Evolutionary conservation across 1,140 invertebrate species (phyloP), one percentile per base, ranked within the genome.

Genomic region (Arctopsyche grandis): DNA sequence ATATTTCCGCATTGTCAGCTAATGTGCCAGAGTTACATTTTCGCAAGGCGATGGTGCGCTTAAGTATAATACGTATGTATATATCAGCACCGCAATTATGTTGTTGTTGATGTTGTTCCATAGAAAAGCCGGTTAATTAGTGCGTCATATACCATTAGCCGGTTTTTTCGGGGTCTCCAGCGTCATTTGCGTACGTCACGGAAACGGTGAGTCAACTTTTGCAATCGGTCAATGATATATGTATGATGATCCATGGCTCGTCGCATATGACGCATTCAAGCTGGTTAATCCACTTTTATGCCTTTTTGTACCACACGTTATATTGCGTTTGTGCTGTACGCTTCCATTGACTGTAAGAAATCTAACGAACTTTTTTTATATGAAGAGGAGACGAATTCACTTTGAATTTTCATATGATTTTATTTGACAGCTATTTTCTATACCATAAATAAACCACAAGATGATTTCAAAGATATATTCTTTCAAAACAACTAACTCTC

Each of bases 1-100:
- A 71, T 78, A 69, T 78, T 78, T 78, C 77, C 77, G 77, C 77
- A 70, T 78, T 78, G 77, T 78, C 77, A 52, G 22, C 77, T 78
- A 58, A 71, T 63, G 43, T 52, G 52, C n/a, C n/a, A 48, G 77
- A 26, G n/a, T 58, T 70, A 63, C 69, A 78, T 73, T 78, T 71
- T 71, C 69, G 48, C 71, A 78, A 73, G 16, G 69, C 43, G 48
- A 77, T 44, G 16, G 22, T 52, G 48, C 48, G 10, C 48, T 52
- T 52, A n/a, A n/a, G n/a, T n/a, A n/a, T n/a, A n/a, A 52, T 52
- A 52, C 10, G 12, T 22, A 26, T 60, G 74, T 24, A 77, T 77
- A 44, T 44, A 60, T 9, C 26, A 14, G 22, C 48, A 44, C 29
- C 3, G 43, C 43, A 73, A 46, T 48, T 73, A 48, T 69, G 26